Evolutionary conservation across 2,888 invertebrate species (phyloP), one percentile per base, ranked within the genome.

Genomic region (Bhutanitis thaidina): DNA sequence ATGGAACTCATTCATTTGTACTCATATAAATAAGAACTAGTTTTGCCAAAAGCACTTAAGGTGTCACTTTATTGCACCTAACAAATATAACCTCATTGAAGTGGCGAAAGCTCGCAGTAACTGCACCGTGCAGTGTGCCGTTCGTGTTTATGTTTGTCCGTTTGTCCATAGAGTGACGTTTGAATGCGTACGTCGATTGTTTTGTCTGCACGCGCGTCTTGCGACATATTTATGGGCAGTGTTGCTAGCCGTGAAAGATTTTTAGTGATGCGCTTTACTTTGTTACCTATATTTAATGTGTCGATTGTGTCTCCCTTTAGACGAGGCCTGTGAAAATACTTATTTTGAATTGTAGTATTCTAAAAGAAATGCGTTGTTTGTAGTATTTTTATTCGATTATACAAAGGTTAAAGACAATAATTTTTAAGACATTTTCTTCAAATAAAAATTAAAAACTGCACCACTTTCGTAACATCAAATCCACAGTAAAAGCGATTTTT

Each of bases 191-290:
- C 62, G 69, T 56, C 60, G 59, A 67, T 71, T 77, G 77, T 77
- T 77, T 77, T 73, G 77, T 65, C 75, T 74, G 69, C 55, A 60
- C 61, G 58, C 53, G 50, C 12, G 29, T 29, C 49, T 49, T 36
- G 37, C 41, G 43, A 49, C 49, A 49, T 43, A 12, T 41, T 48
- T 35, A 16, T 41, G 41, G 48, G 30, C 34, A 40, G 35, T 34
- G 34, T 34, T 12, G 34, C 34, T 34, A 7, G 12, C 34, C 30
- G 14, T 15, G 10, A 14, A 47, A 47, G 41, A 43, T 43, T 49
- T n/a, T 49, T 37, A 49, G 29, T 20, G 36, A 36, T 56, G 51
- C 60, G 51, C 60, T 43, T 47, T 13, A 37, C 38, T 34, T 37
- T 8, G n/a, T 39, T 38, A n/a, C n/a, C n/a, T n/a, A 9, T 43